These are phyloP conservation scores for Pandemis heparana DNA, from an alignment of 2,888 invertebrate genomes.

Conservation along the genomic window DNA sequence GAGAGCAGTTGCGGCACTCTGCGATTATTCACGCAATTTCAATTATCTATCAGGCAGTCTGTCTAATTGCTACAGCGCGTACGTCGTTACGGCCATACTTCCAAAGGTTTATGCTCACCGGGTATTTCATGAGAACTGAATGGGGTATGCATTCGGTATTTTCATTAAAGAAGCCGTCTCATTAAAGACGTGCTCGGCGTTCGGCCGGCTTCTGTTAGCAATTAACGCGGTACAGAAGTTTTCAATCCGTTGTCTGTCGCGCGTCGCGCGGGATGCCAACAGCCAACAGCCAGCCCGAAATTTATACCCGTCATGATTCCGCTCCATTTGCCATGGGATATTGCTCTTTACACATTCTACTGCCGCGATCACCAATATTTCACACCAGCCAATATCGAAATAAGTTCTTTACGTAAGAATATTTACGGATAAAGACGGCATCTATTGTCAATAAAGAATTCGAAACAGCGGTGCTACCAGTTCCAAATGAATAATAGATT, in stretches of 20 bases:
- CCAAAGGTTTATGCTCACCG: slow-evolving; percentile 36
- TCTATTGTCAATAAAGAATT: slow-evolving; percentile 38
- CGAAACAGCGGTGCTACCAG: slow-evolving; percentile 19
- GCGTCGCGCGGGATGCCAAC: slow-evolving; percentile 48
- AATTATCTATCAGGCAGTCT: slow-evolving; percentile 69
- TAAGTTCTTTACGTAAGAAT: slow-evolving; percentile 29
- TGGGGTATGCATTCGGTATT: slow-evolving; percentile 70
- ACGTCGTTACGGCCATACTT: slow-evolving; percentile 39
- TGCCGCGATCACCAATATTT: slow-evolving; percentile 46
- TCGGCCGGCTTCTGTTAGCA: slow-evolving; percentile 69
- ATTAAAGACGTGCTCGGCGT: slow-evolving; percentile 76
- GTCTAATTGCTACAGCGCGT: slow-evolving; percentile 63
- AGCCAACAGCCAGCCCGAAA: slow-evolving; percentile 56
- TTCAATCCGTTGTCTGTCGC: slow-evolving; percentile 68
- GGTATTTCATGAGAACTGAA: slow-evolving; percentile 50
- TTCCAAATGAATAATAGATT: slow-evolving; percentile 38
- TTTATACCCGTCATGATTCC: slow-evolving; percentile 66
- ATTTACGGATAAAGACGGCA: slow-evolving; percentile 35
- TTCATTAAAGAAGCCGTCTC: slow-evolving; percentile 82
- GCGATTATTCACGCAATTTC: slow-evolving; percentile 72
- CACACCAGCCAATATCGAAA: slow-evolving; percentile 36
- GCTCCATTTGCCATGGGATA: slow-evolving; percentile 61
- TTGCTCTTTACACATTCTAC: slow-evolving; percentile 51
- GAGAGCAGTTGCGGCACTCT: slow-evolving; percentile 61
- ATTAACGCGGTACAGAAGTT: slow-evolving; percentile 78